A percentile compares a stretch with the other conserved stretches of the same genome.
Evolutionary conservation across 2,797 vertebrate species (phyloP).

Genomic region (Amphiprion clarkii): DNA sequence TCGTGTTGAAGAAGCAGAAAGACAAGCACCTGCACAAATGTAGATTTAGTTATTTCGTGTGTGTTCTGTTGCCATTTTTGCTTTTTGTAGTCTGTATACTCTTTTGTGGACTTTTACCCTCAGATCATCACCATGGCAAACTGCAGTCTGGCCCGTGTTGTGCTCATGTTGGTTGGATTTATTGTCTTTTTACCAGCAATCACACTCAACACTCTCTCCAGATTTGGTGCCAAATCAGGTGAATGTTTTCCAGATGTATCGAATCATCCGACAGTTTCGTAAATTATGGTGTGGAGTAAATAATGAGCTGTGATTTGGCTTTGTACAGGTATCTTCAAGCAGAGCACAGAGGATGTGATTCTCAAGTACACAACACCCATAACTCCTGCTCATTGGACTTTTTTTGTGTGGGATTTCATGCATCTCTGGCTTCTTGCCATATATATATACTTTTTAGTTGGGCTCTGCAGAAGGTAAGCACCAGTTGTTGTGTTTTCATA

Average conservation of each 20-base stretch:
- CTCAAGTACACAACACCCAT: slow-evolving; percentile 69
- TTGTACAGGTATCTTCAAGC: slow-evolving; percentile 70
- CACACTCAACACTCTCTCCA: slow-evolving; percentile 66
- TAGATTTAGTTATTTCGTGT: not conserved
- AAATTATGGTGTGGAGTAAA: not conserved
- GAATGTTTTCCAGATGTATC: slow-evolving; percentile 15
- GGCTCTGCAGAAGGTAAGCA: slow-evolving; percentile 76
- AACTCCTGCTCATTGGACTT: slow-evolving; percentile 72
- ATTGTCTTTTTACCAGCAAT: slow-evolving; percentile 51
- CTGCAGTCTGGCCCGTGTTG: slow-evolving; percentile 38
- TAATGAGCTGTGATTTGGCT: slow-evolving; percentile 14
- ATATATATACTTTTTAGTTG: slow-evolving; percentile 73
- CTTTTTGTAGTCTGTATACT: not conserved
- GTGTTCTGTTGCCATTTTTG: not conserved
- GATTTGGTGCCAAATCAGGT: slow-evolving; percentile 70
- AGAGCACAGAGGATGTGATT: slow-evolving; percentile 68
- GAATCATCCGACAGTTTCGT: not conserved
- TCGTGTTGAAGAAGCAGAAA: not conserved
- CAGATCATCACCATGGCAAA: slow-evolving; percentile 58
- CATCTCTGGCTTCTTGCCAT: slow-evolving; percentile 72
- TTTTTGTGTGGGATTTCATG: slow-evolving; percentile 76
- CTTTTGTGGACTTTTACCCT: slow-evolving; percentile 43
- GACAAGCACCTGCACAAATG: not conserved
- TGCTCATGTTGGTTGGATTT: slow-evolving; percentile 69
- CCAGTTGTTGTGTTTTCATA: slow-evolving; percentile 23